Base-by-base conservation (phyloP, 2,888 invertebrate genomes). In the Suillia variegata region DNA sequence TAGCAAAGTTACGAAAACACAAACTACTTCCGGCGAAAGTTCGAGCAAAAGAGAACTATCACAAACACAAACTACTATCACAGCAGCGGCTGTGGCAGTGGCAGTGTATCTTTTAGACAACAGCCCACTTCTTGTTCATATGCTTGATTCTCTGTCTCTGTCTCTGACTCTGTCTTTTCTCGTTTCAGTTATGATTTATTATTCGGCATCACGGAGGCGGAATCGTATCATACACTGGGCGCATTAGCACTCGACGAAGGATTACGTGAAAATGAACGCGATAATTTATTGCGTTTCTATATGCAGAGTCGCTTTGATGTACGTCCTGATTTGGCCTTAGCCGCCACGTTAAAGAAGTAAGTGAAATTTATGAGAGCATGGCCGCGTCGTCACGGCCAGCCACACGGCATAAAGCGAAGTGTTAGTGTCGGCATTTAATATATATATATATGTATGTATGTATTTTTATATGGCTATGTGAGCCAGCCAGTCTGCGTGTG, bases 161-260 rank as follows among this genome's bases (percentile, higher is more conserved):
- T 50, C n/a, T n/a, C n/a, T n/a, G n/a, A n/a, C n/a, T n/a, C n/a
- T 58, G 24, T 38, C 56, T 21, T 58, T 65, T 57, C 64, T 59
- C 69, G 48, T 69, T 78, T 52, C 80, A 93, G 93, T 71, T 94
- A 92, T 80, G 94, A 95, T 80, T 84, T 96, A 66, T 85, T 96
- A 80, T 92, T 92, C 74, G 96, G 96, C 20, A 88, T 94, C 56
- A 91, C 93, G 17, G 92, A 93, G 81, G 82, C 89, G 66, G 94
- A 94, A 79, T 90, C 90, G 70, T 90, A 91, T 77, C 89, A 93
- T 75, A 85, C 90, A 63, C 85, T 93, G 66, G 88, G 89, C 55
- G 88, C 89, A 15, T 71, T 71, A 70, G 89, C 88, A 63, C 81
- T 93, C 21, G 85, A 88, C 59, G 87, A 90, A 64, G 93, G 93